A percentile compares a stretch with the other conserved stretches of the same genome.
These are phyloP conservation scores for Rhyacichthys aspro DNA, from an alignment of 2,797 vertebrate genomes.

Conservation along the genomic window DNA sequence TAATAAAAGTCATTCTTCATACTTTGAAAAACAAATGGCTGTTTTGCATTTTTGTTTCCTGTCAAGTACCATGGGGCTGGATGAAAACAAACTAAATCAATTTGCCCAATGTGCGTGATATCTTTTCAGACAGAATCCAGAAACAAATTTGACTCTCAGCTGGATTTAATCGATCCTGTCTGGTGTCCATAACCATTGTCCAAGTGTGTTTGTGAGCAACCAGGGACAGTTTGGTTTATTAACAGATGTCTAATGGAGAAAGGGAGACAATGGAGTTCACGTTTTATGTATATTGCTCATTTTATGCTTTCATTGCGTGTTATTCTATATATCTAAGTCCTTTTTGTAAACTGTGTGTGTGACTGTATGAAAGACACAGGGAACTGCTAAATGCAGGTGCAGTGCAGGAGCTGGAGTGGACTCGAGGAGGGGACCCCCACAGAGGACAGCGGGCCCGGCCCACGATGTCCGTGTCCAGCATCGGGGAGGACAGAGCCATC, in stretches of 20 bases:
- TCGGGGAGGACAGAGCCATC: conserved; percentile 84
- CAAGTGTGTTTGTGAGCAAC: not conserved
- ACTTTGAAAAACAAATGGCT: conserved; percentile 4
- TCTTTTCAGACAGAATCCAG: conserved; percentile 1
- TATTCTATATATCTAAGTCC: too few species aligned
- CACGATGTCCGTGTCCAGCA: conserved; percentile 69
- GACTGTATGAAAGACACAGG: conserved; percentile 54
- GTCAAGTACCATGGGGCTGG: not conserved
- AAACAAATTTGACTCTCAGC: conserved; percentile 10
- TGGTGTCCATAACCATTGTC: conserved; percentile 9
- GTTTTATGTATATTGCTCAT: too few species aligned
- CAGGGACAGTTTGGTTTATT: too few species aligned
- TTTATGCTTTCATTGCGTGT: too few species aligned
- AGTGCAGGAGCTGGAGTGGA: conserved; percentile 54
- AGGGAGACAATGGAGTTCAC: too few species aligned
- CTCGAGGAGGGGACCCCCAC: conserved; percentile 26
- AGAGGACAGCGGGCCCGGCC: conserved; percentile 53
- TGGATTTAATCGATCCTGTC: not conserved
- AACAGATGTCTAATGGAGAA: not conserved
- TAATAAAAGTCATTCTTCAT: not conserved
- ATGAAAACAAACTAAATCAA: conserved; percentile 1
- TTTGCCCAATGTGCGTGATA: conserved; percentile 1
- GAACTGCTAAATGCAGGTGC: conserved; percentile 54
- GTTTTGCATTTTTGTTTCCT: conserved; percentile 7
- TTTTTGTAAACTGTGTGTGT: not conserved